Conservation (phyloP, 92 coral and sea anemone species). For the Paragorgia papillata region DNA sequence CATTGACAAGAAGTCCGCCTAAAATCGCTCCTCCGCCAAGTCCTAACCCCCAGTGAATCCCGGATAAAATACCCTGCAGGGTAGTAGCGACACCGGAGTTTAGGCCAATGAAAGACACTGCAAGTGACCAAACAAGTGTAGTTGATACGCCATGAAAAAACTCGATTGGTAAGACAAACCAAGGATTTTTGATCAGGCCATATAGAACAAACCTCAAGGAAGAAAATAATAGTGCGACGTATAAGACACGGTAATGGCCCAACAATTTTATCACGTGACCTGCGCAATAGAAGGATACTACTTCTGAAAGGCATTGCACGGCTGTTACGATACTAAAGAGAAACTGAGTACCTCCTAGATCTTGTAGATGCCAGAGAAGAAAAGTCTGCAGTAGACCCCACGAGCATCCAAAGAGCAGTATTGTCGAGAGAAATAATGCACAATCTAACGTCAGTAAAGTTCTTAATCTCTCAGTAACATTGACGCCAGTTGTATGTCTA, state of each 20-base stretch:
- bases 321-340: constrained; percentile 78
- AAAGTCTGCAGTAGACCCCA: constrained; percentile 80
- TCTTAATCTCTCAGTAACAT: constrained; percentile 57
- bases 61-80: constrained; percentile 86
- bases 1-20: constrained; percentile 80
- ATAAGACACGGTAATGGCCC: constrained; percentile 75
- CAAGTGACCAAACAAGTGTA: constrained; percentile 94
- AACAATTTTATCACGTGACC: constrained; percentile 67
- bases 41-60: constrained; percentile 91
- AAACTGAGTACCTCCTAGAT: constrained; percentile 94
- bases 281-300: constrained; percentile 60
- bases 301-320: constrained; percentile 82
- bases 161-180: constrained; percentile 85
- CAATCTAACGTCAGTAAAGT: constrained; percentile 58
- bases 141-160: constrained; percentile 82
- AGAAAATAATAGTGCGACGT: constrained; percentile 71
- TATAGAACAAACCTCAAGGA: constrained; percentile 79
- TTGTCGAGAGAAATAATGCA: constrained; percentile 68
- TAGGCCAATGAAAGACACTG: constrained; percentile 83
- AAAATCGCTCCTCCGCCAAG: constrained; percentile 85
- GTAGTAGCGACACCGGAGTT: constrained; percentile 82
- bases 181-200: constrained; percentile 77
- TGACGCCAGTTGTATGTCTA: constrained; percentile 39
- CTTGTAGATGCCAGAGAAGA: constrained; percentile 87
- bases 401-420: constrained; percentile 78